phyloP scores from a whole-genome alignment of 2,888 invertebrate species.

The Creontiades dilutus region DNA sequence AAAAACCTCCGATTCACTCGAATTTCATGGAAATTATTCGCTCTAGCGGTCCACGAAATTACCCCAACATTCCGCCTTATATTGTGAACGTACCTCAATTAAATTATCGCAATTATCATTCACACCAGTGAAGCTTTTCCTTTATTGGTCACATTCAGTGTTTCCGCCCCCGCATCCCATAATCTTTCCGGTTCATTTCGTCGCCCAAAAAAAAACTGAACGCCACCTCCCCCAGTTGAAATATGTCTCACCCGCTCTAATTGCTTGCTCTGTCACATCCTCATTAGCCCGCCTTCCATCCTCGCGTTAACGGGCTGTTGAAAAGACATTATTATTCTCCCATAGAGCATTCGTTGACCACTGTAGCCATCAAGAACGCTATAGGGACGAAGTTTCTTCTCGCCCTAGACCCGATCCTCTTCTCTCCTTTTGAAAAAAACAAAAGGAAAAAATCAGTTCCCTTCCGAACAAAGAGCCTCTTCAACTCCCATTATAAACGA shows the following conservation, averaged over 20 bases:
- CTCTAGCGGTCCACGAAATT: no score
- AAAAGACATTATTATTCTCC: conserved; percentile 54
- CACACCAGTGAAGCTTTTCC: no score
- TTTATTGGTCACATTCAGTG: background rate
- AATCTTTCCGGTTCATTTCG: conserved; percentile 3
- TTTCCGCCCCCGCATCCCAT: background rate
- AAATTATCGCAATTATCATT: no score
- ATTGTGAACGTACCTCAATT: no score
- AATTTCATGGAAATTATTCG: no score
- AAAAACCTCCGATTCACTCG: no score
- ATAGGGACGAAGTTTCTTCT: conserved; percentile 33
- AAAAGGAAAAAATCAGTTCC: background rate
- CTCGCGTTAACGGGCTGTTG: conserved; percentile 14
- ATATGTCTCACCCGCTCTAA: conserved; percentile 51
- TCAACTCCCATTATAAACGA: conserved; percentile 60
- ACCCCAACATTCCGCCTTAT: no score
- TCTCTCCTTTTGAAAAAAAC: background rate
- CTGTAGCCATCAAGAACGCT: background rate
- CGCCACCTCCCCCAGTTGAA: background rate
- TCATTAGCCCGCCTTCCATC: conserved; percentile 23
- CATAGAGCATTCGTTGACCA: conserved; percentile 20
- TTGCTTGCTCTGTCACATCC: conserved; percentile 48
- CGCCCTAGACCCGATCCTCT: no score
- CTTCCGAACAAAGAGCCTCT: conserved; percentile 25
- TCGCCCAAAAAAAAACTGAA: background rate